Percentiles rank a stretch among this genome's conserved stretches.
These are phyloP conservation scores for Gambusia holbrooki DNA, from an alignment of 2,113 vertebrate species.

Conservation along the genomic window DNA sequence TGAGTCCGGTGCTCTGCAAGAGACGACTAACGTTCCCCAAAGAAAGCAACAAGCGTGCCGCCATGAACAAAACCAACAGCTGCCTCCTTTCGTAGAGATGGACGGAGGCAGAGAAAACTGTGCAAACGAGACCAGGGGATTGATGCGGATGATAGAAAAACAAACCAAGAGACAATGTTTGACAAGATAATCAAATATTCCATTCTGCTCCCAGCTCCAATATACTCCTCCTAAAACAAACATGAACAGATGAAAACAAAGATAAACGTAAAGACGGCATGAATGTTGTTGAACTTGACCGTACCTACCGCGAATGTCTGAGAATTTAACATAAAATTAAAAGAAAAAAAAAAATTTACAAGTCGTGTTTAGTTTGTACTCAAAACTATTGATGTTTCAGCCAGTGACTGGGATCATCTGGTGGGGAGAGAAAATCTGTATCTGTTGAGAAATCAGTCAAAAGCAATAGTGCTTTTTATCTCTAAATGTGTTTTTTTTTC, in stretches of 20 bases:
- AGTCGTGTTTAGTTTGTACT: not conserved
- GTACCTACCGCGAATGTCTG: conserved; percentile 13
- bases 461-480: conserved; percentile 12
- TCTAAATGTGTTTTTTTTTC: not conserved
- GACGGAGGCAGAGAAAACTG: conserved; percentile 4
- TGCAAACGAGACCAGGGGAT: not conserved
- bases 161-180: conserved; percentile 9
- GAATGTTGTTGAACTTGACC: conserved; percentile 16
- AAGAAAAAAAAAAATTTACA: too few relatives aligned
- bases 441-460: not conserved
- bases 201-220: not conserved
- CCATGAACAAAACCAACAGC: conserved; percentile 92
- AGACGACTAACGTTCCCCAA: conserved; percentile 87
- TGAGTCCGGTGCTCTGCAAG: conserved; percentile 83
- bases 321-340: not conserved
- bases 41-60: conserved; percentile 73
- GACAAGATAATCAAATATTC: not conserved
- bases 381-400: not conserved
- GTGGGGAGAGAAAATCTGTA: not conserved
- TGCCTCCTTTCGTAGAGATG: conserved; percentile 83
- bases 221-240: not conserved
- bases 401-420: not conserved
- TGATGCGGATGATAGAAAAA: not conserved
- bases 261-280: too few relatives aligned
- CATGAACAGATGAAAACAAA: too few relatives aligned